A percentile compares a stretch with the other conserved stretches of the same genome.
Evolutionary conservation across 2,113 vertebrate species (phyloP).

Genomic region (Serilophus lunatus): DNA sequence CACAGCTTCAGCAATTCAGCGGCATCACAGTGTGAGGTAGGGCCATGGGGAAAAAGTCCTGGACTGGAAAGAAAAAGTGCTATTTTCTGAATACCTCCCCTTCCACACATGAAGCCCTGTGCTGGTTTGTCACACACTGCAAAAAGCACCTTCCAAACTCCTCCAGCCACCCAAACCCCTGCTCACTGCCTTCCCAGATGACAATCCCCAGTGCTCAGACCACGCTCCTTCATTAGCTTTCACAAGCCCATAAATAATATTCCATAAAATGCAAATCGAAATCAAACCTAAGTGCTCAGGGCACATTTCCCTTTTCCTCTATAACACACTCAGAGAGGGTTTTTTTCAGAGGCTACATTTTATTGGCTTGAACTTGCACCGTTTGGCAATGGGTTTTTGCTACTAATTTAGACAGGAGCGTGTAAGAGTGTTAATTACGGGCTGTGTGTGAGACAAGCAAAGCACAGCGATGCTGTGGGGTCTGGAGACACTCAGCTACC

Average conservation of each 20-base stretch:
- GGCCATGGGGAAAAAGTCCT: neutral
- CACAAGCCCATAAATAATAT: conserved; percentile 23
- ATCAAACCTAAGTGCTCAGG: conserved; percentile 20
- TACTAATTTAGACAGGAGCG: neutral
- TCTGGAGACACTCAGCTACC: neutral
- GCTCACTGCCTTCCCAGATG: neutral
- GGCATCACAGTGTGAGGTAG: neutral
- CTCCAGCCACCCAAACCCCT: neutral
- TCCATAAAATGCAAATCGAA: conserved; percentile 30
- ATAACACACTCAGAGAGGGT: neutral
- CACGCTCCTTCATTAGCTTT: neutral
- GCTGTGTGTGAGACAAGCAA: neutral
- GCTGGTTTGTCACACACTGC: neutral
- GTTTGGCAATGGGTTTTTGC: neutral
- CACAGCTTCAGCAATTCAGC: neutral
- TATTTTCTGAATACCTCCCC: neutral
- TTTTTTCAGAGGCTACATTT: neutral
- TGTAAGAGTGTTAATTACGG: neutral
- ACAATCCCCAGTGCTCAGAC: neutral
- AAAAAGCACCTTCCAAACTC: neutral
- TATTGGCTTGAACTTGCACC: conserved; percentile 2
- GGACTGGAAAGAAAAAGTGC: neutral
- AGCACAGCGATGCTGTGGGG: neutral
- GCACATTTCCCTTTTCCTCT: conserved; percentile 45
- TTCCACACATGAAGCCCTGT: fast-evolving